phyloP scores from a whole-genome alignment of 2,888 invertebrate species.

The Hirudinaria manillensis region DNA sequence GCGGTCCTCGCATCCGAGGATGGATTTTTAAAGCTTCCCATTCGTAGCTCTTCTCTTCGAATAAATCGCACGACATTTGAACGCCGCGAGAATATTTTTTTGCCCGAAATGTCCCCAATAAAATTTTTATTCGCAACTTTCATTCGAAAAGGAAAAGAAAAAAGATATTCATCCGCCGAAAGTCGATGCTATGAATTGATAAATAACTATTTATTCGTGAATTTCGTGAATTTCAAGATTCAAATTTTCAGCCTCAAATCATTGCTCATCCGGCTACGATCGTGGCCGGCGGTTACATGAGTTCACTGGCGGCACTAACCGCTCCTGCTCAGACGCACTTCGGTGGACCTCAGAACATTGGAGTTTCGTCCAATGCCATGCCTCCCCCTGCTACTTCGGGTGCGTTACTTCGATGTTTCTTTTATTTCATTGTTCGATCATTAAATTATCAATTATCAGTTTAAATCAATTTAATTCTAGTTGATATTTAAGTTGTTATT shows the following conservation, averaged over 20 bases:
- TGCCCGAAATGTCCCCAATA: background rate
- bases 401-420: background rate
- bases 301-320: conserved; percentile 30
- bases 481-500: background rate
- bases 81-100: no score
- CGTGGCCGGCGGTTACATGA: conserved; percentile 24
- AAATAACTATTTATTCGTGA: no score
- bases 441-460: no score
- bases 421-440: background rate
- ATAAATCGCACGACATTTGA: no score
- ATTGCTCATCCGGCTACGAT: conserved; percentile 23
- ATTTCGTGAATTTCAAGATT: no score
- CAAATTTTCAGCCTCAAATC: conserved; percentile 13
- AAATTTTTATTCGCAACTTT: no score
- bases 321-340: conserved; percentile 21
- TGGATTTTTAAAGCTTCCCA: no score
- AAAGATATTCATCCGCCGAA: no score
- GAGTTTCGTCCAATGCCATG: background rate
- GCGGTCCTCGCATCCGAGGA: no score
- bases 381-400: conserved; percentile 10
- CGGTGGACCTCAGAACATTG: background rate
- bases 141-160: no score
- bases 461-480: background rate
- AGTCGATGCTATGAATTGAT: no score
- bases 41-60: no score